A percentile compares a stretch with the other conserved stretches of the same genome.
These are phyloP conservation scores for Orbicella faveolata DNA, from an alignment of 64 coral and sea anemone genomes.

Conservation along the genomic window DNA sequence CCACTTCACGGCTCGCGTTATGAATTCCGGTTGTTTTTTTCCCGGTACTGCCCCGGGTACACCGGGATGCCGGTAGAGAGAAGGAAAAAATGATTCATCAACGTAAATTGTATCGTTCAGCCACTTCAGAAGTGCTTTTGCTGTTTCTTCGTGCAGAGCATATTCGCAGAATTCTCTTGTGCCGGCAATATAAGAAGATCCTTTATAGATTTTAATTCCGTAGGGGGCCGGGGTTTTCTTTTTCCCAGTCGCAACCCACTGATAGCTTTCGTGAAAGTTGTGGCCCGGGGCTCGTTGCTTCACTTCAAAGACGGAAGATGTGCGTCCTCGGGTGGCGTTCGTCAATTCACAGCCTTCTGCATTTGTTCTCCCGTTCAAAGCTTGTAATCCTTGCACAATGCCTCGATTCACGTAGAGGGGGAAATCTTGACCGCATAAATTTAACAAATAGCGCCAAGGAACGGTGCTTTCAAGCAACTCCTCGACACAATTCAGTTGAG, in stretches of 20 bases:
- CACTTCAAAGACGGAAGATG: not conserved
- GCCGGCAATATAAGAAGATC: conserved; percentile 20
- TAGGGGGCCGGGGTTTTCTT: not conserved
- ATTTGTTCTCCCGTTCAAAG: conserved; percentile 31
- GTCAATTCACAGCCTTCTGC: conserved; percentile 5
- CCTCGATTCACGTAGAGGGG: conserved; percentile 35
- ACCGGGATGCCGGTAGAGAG: not conserved
- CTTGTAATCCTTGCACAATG: conserved; percentile 31
- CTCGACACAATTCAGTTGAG: conserved; percentile 33
- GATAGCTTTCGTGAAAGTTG: not conserved
- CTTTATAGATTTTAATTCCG: conserved; percentile 8
- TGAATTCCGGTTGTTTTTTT: not conserved
- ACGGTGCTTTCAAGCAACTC: conserved; percentile 22
- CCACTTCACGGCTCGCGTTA: conserved; percentile 1
- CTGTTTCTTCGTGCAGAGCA: not conserved
- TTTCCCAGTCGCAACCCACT: not conserved
- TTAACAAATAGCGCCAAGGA: conserved; percentile 31
- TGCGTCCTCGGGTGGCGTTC: not conserved
- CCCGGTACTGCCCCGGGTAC: not conserved
- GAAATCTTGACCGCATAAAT: conserved; percentile 48
- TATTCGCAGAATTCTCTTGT: conserved; percentile 9
- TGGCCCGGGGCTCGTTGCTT: not conserved
- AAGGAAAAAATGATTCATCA: conserved; percentile 11
- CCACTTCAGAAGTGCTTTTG: conserved; percentile 6
- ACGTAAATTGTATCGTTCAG: not conserved